phyloP scores from a whole-genome alignment of 2,113 vertebrate species.

The Halcyon malimbica region DNA sequence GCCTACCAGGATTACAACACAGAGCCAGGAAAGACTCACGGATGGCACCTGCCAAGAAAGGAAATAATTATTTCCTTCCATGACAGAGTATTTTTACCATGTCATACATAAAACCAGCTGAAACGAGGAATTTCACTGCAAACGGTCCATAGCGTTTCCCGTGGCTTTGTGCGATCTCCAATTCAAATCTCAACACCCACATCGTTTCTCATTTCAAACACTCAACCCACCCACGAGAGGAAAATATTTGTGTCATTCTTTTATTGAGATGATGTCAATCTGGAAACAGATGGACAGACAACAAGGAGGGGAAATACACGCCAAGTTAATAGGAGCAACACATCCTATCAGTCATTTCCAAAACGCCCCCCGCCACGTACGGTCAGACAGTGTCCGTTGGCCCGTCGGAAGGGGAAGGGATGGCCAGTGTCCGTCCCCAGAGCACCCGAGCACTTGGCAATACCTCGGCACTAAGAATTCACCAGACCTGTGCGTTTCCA shows the following conservation, averaged over 20 bases:
- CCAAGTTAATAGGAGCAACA: not conserved
- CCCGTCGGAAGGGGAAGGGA: not conserved
- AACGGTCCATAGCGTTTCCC: not conserved
- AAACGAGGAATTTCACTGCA: not conserved
- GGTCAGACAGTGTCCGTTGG: not conserved
- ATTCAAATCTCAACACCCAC: not conserved
- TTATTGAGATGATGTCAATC: constrained; percentile 39
- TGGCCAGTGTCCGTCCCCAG: not conserved
- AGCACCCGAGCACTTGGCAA: not conserved
- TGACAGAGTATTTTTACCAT: not conserved
- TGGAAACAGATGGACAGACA: constrained; percentile 33
- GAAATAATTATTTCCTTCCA: not conserved
- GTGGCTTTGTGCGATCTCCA: not conserved
- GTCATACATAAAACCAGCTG: not conserved
- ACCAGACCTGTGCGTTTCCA: not conserved
- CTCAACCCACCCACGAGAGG: not conserved
- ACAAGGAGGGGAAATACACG: not conserved
- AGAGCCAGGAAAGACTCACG: not conserved
- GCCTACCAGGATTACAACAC: fast-evolving
- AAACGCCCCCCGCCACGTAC: not conserved
- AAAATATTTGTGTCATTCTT: constrained; percentile 18
- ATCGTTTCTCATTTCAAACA: not conserved
- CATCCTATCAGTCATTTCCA: not conserved
- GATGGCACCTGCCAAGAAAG: not conserved
- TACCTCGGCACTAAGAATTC: not conserved